These are phyloP conservation scores for Acleris laterana DNA, from an alignment of 2,888 invertebrate species.

Conservation along the genomic window DNA sequence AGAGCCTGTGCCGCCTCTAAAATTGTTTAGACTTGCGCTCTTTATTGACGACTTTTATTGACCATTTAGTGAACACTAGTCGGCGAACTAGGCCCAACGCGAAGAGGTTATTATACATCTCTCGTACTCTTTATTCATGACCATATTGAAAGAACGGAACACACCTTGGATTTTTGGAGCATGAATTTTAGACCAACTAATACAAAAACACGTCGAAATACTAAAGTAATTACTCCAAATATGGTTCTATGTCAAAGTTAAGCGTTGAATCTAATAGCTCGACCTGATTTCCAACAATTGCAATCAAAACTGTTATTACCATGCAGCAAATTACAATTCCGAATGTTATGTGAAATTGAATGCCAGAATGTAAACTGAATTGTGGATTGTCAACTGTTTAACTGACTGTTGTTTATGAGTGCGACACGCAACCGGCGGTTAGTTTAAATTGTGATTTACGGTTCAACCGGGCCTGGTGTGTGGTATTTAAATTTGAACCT, in stretches of 20 bases:
- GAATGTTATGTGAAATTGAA: conserved; percentile 11
- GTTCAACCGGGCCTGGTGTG: not conserved
- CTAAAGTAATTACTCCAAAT: conserved; percentile 3
- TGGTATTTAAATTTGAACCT: not conserved
- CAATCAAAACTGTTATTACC: conserved; percentile 9
- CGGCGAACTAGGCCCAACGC: too few relatives aligned
- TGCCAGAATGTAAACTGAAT: conserved; percentile 20
- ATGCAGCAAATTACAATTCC: conserved; percentile 5
- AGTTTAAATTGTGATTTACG: conserved; percentile 32
- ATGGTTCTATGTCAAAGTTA: conserved; percentile 13
- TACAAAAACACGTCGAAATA: not conserved
- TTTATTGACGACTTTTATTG: too few relatives aligned
- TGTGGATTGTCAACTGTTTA: conserved; percentile 21
- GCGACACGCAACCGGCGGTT: conserved; percentile 22
- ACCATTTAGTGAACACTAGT: too few relatives aligned
- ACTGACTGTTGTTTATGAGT: conserved; percentile 14
- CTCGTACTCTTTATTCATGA: too few relatives aligned
- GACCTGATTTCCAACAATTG: conserved; percentile 8
- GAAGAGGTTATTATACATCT: too few relatives aligned
- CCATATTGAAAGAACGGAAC: too few relatives aligned
- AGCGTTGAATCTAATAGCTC: conserved; percentile 20
- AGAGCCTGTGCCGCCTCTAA: too few relatives aligned
- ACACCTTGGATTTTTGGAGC: too few relatives aligned
- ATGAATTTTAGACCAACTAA: too few relatives aligned
- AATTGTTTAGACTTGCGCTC: too few relatives aligned